Base-by-base conservation (phyloP, 2,888 invertebrate species). In the Callinectes sapidus region DNA sequence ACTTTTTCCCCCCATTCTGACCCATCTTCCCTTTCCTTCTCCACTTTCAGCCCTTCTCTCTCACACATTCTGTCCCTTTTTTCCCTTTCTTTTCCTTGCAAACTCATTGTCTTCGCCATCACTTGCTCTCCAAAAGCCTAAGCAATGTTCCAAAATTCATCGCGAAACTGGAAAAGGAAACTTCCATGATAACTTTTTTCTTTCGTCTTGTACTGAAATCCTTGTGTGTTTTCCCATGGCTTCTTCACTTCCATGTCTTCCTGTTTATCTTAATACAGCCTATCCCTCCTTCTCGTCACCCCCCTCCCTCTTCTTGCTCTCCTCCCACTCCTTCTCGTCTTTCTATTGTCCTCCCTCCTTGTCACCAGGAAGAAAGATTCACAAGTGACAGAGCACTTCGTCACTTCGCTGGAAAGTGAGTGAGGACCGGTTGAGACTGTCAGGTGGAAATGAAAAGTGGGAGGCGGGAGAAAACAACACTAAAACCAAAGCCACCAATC, bases 361-460 rank as follows among this genome's bases (percentile, higher is more conserved):
- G 54, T n/a, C 61, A 48, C 61, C 61, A 89, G 16, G 35, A 54
- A 87, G 42, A 87, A n/a, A 87, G n/a, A 87, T 87, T 28, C 54
- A 87, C 35, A 89, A 10, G 35, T 87, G 42, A 48, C 87, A 87
- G 48, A 48, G 48, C 87, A 28, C 54, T 87, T 54, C 48, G 48
- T 87, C 54, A 48, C 87, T 54, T 54, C 16, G 2, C 87, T 87
- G 42, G n/a, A n/a, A 18, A 54, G 87, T 87, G 48, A 48, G 86
- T n/a, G 86, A 86, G 35, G 86, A 48, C 35, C 18, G 32, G 16
- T 6, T 35, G 86, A 86, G 39, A 23, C 42, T 18, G 86, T 23
- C 42, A 35, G 35, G n/a, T n/a, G 23, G 86, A 42, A 39, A 18
- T 48, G 28, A 86, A 86, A n/a, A 42, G 39, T 77, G 28, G 71